These are phyloP conservation scores for Drosophila rellima DNA, from an alignment of 2,888 invertebrate species.

Conservation along the genomic window DNA sequence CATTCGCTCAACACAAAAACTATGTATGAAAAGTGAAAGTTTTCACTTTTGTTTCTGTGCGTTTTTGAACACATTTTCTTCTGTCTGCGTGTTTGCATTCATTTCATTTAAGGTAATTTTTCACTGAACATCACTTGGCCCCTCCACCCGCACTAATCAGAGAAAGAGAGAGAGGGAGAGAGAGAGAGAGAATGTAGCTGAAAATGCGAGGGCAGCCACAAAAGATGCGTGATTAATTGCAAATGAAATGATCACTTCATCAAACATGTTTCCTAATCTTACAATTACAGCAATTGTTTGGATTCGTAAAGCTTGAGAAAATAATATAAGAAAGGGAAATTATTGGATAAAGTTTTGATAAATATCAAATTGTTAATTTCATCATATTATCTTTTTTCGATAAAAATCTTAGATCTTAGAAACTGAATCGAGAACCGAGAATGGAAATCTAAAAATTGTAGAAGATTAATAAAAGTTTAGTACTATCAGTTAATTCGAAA, in stretches of 20 bases:
- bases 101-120: conserved; percentile 57
- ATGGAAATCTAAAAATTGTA: too few relatives aligned
- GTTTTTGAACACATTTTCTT: conserved; percentile 45
- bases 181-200: conserved; percentile 29
- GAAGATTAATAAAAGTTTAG: too few relatives aligned
- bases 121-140: conserved; percentile 43
- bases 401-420: too few relatives aligned
- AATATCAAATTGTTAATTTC: not conserved
- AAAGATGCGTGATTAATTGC: conserved; percentile 16
- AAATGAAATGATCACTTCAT: conserved; percentile 7
- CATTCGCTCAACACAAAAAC: conserved; percentile 51
- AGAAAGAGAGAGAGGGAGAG: conserved; percentile 22
- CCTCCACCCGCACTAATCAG: conserved; percentile 28
- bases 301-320: not conserved
- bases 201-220: conserved; percentile 5
- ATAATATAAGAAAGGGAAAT: not conserved
- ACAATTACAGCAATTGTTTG: conserved; percentile 1
- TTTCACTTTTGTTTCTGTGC: conserved; percentile 69
- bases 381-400: conserved; percentile 1
- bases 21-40: conserved; percentile 67
- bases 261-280: conserved; percentile 8
- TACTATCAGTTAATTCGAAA: not conserved
- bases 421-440: too few relatives aligned
- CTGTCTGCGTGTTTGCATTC: conserved; percentile 20
- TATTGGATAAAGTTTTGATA: too few relatives aligned